These are phyloP conservation scores for Cisticola juncidis DNA, from an alignment of 2,113 vertebrate species.

Conservation along the genomic window DNA sequence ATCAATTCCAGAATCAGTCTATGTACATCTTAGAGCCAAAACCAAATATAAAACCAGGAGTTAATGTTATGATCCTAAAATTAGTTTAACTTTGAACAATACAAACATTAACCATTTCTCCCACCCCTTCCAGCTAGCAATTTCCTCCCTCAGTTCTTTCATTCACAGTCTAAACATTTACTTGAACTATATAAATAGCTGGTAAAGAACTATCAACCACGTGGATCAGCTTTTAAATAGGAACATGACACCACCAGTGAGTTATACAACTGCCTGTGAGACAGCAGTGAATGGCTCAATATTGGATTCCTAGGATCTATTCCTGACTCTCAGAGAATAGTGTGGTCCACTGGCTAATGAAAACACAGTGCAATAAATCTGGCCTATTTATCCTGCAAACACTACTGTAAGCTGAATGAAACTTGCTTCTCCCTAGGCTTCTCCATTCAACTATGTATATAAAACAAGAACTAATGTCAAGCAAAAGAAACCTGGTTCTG, in stretches of 20 bases:
- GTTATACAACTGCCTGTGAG: conserved; percentile 36
- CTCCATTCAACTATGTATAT: not conserved
- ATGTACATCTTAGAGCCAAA: not conserved
- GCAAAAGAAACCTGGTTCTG: not conserved
- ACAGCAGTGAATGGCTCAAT: not conserved
- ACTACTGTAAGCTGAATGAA: not conserved
- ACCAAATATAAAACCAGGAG: not conserved
- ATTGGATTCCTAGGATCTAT: conserved; percentile 43
- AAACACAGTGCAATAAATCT: not conserved
- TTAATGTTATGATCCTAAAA: not conserved
- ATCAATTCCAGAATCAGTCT: not conserved
- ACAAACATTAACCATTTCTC: not conserved
- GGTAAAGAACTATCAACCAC: not conserved
- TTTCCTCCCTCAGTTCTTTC: not conserved
- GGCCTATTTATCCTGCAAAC: not conserved
- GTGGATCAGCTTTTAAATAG: conserved; percentile 44
- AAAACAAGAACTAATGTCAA: not conserved
- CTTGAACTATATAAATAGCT: conserved; percentile 48
- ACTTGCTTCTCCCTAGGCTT: not conserved
- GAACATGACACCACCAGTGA: conserved; percentile 34
- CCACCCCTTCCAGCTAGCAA: not conserved
- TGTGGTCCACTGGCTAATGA: not conserved
- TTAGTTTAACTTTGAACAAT: not conserved
- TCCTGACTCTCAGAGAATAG: conserved; percentile 20
- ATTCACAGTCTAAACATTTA: conserved; percentile 21